phyloP scores from a whole-genome alignment of 2,888 invertebrate genomes.

The Fragum fragum region DNA sequence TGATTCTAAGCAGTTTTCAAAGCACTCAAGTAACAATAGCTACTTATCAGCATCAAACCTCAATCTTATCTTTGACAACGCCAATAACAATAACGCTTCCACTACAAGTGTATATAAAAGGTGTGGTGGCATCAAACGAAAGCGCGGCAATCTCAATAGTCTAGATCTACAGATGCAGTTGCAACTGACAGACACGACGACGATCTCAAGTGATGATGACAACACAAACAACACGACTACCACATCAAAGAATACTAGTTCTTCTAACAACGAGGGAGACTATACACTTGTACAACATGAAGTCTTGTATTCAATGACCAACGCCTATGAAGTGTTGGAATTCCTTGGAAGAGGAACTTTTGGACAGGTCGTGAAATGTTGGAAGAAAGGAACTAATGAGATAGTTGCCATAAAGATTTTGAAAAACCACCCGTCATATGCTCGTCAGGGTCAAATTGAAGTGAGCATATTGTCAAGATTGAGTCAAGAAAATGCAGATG shows the following conservation, averaged over 20 bases:
- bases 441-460: constrained; percentile 99
- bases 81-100: constrained; percentile 22
- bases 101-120: constrained; percentile 88
- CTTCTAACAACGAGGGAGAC: constrained; percentile 93
- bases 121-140: constrained; percentile 86
- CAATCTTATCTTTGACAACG: constrained; percentile 86
- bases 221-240: constrained; percentile 79
- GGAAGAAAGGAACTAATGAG: constrained; percentile 99
- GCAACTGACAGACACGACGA: constrained; percentile 81
- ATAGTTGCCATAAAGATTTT: constrained; percentile 99
- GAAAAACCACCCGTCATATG: constrained; percentile 99
- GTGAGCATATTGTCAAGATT: constrained; percentile 89
- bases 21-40: constrained; percentile 58
- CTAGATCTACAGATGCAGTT: constrained; percentile 85
- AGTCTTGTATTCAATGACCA: constrained; percentile 97
- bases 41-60: constrained; percentile 91
- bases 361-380: constrained; percentile 99
- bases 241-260: constrained; percentile 78
- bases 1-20: constrained; percentile 61
- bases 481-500: constrained; percentile 87
- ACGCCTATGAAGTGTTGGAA: constrained; percentile 98
- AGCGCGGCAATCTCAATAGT: constrained; percentile 80
- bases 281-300: constrained; percentile 99
- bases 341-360: constrained; percentile 99
- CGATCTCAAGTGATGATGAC: constrained; percentile 86